These are phyloP conservation scores for Aptenodytes forsteri DNA, from an alignment of 2,113 vertebrate species.

Conservation along the genomic window DNA sequence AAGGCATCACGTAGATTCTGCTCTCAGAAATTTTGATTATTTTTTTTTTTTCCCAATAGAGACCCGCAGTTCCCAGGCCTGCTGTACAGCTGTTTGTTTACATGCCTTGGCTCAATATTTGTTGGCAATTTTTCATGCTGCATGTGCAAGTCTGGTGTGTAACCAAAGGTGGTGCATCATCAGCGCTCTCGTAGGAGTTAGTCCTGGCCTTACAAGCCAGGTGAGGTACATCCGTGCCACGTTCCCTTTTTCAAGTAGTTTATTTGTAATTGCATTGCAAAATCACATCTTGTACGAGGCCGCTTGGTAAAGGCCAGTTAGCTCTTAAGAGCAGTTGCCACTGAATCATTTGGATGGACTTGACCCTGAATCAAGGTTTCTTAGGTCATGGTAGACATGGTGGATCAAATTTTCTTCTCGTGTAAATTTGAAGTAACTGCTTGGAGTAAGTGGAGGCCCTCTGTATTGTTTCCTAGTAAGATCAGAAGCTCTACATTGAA, in stretches of 20 bases:
- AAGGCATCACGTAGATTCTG: background rate
- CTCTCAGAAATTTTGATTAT: background rate
- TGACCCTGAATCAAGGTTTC: background rate
- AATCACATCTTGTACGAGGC: fast-evolving
- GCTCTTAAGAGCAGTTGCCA: background rate
- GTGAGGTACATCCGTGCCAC: background rate
- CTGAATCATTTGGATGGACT: background rate
- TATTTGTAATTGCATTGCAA: background rate
- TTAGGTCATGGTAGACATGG: background rate
- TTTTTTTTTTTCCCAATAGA: background rate
- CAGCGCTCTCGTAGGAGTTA: background rate
- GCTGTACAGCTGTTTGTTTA: background rate
- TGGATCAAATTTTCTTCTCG: background rate
- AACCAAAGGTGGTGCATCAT: background rate
- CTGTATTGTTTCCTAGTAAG: background rate
- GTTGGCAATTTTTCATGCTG: background rate
- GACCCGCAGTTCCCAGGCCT: background rate
- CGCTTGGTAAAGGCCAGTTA: background rate
- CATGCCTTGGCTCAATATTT: background rate
- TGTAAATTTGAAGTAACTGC: background rate
- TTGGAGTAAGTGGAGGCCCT: background rate
- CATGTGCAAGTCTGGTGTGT: background rate
- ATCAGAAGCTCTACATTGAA: background rate
- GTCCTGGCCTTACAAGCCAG: background rate
- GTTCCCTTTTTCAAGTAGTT: background rate